These are phyloP conservation scores for Hydraecia micacea DNA, from an alignment of 2,888 invertebrate genomes.

Conservation along the genomic window DNA sequence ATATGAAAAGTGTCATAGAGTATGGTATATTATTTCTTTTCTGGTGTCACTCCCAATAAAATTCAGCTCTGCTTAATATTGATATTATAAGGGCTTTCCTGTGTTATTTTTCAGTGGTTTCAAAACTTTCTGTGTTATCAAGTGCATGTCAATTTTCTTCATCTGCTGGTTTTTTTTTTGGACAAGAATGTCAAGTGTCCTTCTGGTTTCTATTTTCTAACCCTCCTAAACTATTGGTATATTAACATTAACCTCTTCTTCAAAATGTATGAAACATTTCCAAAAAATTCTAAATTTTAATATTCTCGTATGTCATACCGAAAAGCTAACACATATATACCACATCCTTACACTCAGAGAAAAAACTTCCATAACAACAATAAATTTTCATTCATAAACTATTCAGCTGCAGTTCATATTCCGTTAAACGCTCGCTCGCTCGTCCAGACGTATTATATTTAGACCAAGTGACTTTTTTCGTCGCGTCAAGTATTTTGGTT, in stretches of 20 bases:
- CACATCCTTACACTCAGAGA: conserved; percentile 43
- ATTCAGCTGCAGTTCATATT: conserved; percentile 73
- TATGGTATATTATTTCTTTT: not conserved
- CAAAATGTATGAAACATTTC: not conserved
- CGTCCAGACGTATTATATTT: conserved; percentile 80
- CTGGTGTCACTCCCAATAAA: not conserved
- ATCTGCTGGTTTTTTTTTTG: not conserved
- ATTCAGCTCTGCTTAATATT: not conserved
- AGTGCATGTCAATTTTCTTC: not conserved
- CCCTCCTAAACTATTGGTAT: not conserved
- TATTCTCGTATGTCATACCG: not conserved
- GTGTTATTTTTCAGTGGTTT: not conserved
- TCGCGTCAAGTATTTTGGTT: conserved; percentile 81
- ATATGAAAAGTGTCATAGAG: conserved; percentile 13
- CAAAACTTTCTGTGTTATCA: not conserved
- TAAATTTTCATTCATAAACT: conserved; percentile 79
- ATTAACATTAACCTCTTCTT: not conserved
- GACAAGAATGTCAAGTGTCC: not conserved
- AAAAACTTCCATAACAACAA: conserved; percentile 69
- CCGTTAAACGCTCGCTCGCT: conserved; percentile 71
- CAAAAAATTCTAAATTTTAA: not conserved
- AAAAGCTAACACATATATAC: not conserved
- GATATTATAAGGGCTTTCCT: not conserved
- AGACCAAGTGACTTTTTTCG: conserved; percentile 79
- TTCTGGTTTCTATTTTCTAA: not conserved